Evolutionary conservation across 2,113 vertebrate species (phyloP).

Genomic region (Prochilodus magdalenae): DNA sequence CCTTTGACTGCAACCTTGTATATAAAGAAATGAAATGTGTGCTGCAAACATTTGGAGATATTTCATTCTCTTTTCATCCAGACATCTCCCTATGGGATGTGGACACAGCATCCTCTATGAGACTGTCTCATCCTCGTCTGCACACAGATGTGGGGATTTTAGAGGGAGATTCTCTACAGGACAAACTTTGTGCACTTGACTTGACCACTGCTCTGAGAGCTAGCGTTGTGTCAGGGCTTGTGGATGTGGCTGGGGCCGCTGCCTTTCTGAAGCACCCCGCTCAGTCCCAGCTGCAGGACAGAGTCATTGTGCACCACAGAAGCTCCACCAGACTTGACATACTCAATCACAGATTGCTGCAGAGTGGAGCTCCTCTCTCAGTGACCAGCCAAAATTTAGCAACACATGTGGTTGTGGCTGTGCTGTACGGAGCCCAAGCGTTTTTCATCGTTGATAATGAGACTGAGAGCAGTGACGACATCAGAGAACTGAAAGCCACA

Average conservation of each 20-base stretch:
- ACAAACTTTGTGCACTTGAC: slow-evolving; percentile 32
- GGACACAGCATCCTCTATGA: background rate
- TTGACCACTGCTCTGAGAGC: slow-evolving; percentile 23
- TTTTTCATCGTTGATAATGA: slow-evolving; percentile 37
- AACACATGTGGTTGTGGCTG: slow-evolving; percentile 50
- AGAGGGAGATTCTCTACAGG: slow-evolving; percentile 27
- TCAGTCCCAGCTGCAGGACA: slow-evolving; percentile 26
- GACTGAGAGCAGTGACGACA: background rate
- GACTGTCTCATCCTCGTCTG: background rate
- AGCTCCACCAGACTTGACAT: slow-evolving; percentile 50
- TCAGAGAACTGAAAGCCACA: background rate
- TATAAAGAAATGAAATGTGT: too few relatives aligned
- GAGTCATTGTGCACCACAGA: slow-evolving; percentile 39
- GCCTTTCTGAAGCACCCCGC: slow-evolving; percentile 34
- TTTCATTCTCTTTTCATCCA: too few relatives aligned
- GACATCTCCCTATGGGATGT: slow-evolving; percentile 31
- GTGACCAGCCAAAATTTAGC: background rate
- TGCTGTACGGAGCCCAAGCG: slow-evolving; percentile 46
- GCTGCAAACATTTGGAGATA: too few relatives aligned
- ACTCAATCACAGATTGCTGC: slow-evolving; percentile 39
- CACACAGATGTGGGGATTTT: slow-evolving; percentile 11
- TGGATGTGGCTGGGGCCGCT: slow-evolving; percentile 40
- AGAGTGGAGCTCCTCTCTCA: background rate
- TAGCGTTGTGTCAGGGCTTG: slow-evolving; percentile 25
- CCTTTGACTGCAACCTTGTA: too few relatives aligned